These are phyloP conservation scores for Chloroceryle inda DNA, from an alignment of 2,797 vertebrate species.

Conservation along the genomic window DNA sequence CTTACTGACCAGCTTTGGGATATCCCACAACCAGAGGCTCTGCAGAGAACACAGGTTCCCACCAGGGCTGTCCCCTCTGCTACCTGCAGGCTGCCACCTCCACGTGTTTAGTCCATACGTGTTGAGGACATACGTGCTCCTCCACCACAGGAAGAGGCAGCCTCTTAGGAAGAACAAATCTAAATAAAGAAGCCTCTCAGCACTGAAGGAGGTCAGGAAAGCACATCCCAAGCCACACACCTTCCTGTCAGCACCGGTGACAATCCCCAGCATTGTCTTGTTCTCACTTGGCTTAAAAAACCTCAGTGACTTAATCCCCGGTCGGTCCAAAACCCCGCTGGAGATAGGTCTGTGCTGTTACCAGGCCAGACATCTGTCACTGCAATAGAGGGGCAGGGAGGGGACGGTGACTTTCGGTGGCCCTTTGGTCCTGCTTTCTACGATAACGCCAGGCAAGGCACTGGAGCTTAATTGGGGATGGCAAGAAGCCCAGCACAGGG, in stretches of 20 bases:
- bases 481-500: constrained; percentile 42
- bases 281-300: constrained; percentile 44
- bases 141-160: constrained; percentile 32
- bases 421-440: constrained; percentile 33
- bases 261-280: constrained; percentile 35
- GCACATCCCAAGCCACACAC: constrained; percentile 51
- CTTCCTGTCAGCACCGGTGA: constrained; percentile 9
- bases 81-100: not conserved
- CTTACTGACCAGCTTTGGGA: not conserved
- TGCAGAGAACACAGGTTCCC: not conserved
- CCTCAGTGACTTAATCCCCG: constrained; percentile 42
- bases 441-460: not conserved
- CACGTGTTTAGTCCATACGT: not conserved
- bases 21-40: not conserved
- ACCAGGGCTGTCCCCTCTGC: not conserved
- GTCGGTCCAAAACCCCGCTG: not conserved
- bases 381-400: constrained; percentile 49
- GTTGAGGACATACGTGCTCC: constrained; percentile 22
- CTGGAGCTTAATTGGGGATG: constrained; percentile 45
- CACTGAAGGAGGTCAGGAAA: constrained; percentile 49
- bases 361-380: constrained; percentile 58
- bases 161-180: constrained; percentile 42
- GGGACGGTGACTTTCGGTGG: not conserved
- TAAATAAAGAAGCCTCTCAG: constrained; percentile 55
- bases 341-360: constrained; percentile 25